Evolutionary conservation across 1,140 invertebrate genomes (phyloP).

Genomic region (Drosophila athabasca): DNA sequence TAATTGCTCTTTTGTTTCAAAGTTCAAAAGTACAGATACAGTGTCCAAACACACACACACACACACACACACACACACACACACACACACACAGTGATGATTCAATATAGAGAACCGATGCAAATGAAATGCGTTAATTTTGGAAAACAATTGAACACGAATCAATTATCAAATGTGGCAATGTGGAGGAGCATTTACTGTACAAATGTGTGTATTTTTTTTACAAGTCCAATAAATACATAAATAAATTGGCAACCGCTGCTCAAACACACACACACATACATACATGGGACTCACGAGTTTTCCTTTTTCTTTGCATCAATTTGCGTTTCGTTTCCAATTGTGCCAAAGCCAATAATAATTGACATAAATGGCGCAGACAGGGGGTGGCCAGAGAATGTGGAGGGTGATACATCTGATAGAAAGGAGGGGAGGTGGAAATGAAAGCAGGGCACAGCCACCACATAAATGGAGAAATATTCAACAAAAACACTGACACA

Average conservation of each 20-base stretch:
- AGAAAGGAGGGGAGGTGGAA: constrained; percentile 11
- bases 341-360: constrained; percentile 75
- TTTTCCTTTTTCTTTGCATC: constrained; percentile 65
- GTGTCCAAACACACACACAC: constrained; percentile 18
- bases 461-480: constrained; percentile 46
- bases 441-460: constrained; percentile 31
- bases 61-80: constrained; percentile 23
- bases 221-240: constrained; percentile 43
- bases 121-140: constrained; percentile 13
- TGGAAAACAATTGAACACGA: constrained; percentile 24
- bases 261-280: not conserved
- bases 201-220: constrained; percentile 14
- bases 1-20: constrained; percentile 53
- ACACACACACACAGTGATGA: constrained; percentile 24
- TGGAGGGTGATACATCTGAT: not conserved
- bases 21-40: constrained; percentile 60
- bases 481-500: constrained; percentile 45
- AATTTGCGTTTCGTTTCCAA: constrained; percentile 76
- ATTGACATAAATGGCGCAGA: constrained; percentile 69
- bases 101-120: not conserved
- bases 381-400: not conserved
- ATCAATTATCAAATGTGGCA: constrained; percentile 31
- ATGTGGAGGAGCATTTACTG: constrained; percentile 19
- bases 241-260: constrained; percentile 42
- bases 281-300: constrained; percentile 18